Evolutionary conservation across 2,797 vertebrate genomes (phyloP).

Genomic region (Sebastes itinus): DNA sequence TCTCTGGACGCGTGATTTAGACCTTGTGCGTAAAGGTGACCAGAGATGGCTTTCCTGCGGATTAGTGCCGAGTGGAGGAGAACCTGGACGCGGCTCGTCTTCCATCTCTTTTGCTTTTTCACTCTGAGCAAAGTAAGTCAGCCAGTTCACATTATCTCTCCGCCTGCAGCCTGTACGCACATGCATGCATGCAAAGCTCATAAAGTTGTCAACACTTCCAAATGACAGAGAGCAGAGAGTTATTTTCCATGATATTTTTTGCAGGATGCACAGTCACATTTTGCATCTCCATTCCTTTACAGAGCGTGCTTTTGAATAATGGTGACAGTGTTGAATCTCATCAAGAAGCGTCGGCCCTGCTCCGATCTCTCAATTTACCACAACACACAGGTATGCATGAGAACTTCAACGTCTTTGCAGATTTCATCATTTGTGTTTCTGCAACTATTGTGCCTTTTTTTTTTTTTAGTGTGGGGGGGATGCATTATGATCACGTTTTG

Average conservation of each 20-base stretch:
- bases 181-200: slow-evolving; percentile 32
- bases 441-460: background rate
- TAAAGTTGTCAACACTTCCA: slow-evolving; percentile 37
- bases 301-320: slow-evolving; percentile 50
- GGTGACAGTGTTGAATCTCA: slow-evolving; percentile 16
- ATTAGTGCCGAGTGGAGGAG: slow-evolving; percentile 45
- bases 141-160: slow-evolving; percentile 22
- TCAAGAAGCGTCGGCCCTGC: slow-evolving; percentile 52
- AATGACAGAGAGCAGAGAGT: background rate
- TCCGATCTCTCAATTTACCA: slow-evolving; percentile 76
- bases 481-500: background rate
- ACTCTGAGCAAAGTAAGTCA: slow-evolving; percentile 76
- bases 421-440: background rate
- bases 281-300: slow-evolving; percentile 14
- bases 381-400: slow-evolving; percentile 77
- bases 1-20: background rate
- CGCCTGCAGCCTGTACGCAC: slow-evolving; percentile 12
- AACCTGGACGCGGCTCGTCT: slow-evolving; percentile 33
- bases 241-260: slow-evolving; percentile 18
- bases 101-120: slow-evolving; percentile 62
- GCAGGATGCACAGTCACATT: slow-evolving; percentile 2
- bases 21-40: slow-evolving; percentile 34
- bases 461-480: background rate
- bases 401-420: too few species aligned
- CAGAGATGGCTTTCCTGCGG: slow-evolving; percentile 65